phyloP scores from a whole-genome alignment of 2,888 invertebrate species.

The Orthosia incerta region DNA sequence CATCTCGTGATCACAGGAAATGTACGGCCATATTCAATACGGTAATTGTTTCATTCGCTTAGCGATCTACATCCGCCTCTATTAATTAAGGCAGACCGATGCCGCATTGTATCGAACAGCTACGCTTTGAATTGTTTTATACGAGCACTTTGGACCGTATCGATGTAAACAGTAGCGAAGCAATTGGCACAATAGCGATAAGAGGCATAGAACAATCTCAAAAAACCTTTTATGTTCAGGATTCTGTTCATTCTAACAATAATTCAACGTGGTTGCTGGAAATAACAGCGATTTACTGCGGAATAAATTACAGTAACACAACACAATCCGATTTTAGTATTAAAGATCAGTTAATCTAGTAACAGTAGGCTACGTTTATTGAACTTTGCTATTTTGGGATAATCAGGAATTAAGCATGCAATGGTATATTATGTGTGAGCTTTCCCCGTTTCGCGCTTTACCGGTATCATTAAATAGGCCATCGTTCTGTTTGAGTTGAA shows the following conservation, averaged over 20 bases:
- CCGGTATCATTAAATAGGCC: conserved; percentile 77
- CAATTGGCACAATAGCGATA: conserved; percentile 35
- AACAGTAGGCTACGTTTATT: conserved; percentile 37
- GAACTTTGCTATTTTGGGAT: conserved; percentile 29
- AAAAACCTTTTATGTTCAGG: conserved; percentile 45
- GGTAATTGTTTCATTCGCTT: conserved; percentile 37
- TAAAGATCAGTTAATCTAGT: conserved; percentile 49
- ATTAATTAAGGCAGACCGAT: conserved; percentile 53
- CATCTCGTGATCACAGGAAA: conserved; percentile 36
- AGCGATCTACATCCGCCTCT: conserved; percentile 37
- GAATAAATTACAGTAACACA: conserved; percentile 54
- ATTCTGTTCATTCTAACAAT: conserved; percentile 31
- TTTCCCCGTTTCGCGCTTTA: conserved; percentile 63
- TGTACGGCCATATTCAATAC: conserved; percentile 41
- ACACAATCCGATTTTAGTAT: conserved; percentile 49
- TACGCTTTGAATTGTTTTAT: conserved; percentile 33
- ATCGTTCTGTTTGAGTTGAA: conserved; percentile 88
- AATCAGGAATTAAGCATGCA: conserved; percentile 48
- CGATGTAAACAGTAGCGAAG: conserved; percentile 42
- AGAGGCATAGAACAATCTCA: conserved; percentile 34
- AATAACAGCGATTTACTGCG: conserved; percentile 41
- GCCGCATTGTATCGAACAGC: conserved; percentile 45
- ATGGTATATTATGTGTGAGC: conserved; percentile 57
- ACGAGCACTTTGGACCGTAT: conserved; percentile 30
- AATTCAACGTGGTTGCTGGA: conserved; percentile 36